These are phyloP conservation scores for Apotomis betuletana DNA, from an alignment of 2,888 invertebrate genomes.

Conservation along the genomic window DNA sequence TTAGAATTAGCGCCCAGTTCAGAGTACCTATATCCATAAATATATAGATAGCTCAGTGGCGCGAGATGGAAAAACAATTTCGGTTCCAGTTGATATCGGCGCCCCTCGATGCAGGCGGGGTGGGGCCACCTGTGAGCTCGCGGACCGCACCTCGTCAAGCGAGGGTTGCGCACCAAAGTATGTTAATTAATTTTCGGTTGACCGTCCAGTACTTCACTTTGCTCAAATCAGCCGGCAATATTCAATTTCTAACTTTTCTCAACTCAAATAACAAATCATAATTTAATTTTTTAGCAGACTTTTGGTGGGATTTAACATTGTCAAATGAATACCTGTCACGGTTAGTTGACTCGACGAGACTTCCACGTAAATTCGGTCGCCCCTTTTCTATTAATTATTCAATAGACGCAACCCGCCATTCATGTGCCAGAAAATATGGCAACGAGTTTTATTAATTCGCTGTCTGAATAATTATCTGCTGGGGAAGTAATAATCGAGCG, in stretches of 20 bases:
- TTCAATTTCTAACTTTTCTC: conserved; percentile 67
- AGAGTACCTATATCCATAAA: not conserved
- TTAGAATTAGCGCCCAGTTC: not conserved
- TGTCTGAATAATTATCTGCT: conserved; percentile 54
- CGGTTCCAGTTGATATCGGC: conserved; percentile 46
- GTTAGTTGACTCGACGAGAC: conserved; percentile 47
- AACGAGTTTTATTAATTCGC: conserved; percentile 64
- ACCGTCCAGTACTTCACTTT: conserved; percentile 71
- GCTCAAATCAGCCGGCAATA: conserved; percentile 78
- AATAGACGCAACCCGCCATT: conserved; percentile 61
- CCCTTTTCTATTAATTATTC: conserved; percentile 73
- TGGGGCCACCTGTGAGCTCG: conserved; percentile 65
- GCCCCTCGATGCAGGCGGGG: conserved; percentile 54
- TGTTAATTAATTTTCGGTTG: conserved; percentile 84
- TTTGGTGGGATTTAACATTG: conserved; percentile 9
- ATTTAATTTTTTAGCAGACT: conserved; percentile 46
- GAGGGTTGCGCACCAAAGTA: conserved; percentile 79
- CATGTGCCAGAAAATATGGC: conserved; percentile 57
- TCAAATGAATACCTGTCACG: conserved; percentile 19
- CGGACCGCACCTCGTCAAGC: conserved; percentile 49
- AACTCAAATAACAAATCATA: conserved; percentile 65
- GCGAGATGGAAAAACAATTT: conserved; percentile 54
- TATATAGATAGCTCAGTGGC: conserved; percentile 43
- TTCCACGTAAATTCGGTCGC: conserved; percentile 62
- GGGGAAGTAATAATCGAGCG: conserved; percentile 47